phyloP scores from a whole-genome alignment of 2,113 vertebrate species.

The Antigone vipio region DNA sequence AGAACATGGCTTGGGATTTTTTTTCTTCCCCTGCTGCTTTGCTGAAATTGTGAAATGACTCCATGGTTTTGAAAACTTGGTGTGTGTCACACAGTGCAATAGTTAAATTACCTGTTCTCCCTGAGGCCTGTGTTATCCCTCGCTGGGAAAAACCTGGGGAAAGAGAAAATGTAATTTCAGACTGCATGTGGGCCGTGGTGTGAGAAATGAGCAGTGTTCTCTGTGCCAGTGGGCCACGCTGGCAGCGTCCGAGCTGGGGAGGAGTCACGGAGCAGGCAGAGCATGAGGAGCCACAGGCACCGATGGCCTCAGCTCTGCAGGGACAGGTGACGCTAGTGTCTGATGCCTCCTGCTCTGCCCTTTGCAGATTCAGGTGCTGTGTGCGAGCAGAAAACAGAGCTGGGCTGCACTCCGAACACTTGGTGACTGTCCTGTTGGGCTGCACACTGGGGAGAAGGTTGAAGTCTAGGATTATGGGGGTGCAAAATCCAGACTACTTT shows the following conservation, averaged over 20 bases:
- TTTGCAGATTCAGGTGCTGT: not conserved
- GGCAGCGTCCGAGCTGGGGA: not conserved
- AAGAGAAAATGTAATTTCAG: constrained; percentile 13
- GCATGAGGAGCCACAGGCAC: not conserved
- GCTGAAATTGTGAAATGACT: not conserved
- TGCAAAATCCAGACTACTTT: not conserved
- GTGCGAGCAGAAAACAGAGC: not conserved
- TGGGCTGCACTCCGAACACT: not conserved
- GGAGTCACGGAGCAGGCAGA: not conserved
- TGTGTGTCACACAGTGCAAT: not conserved
- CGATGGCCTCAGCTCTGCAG: not conserved
- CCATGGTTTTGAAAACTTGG: not conserved
- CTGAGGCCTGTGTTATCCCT: not conserved
- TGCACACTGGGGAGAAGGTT: not conserved
- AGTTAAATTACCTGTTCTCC: constrained; percentile 45
- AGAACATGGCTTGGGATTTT: not conserved
- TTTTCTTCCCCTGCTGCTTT: not conserved
- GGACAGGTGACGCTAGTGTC: rapidly evolving
- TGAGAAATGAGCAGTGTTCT: constrained; percentile 8
- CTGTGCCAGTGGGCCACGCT: not conserved
- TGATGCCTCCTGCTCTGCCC: not conserved
- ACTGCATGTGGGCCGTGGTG: not conserved
- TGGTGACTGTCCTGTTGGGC: not conserved
- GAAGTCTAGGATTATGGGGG: not conserved
- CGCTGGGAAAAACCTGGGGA: constrained; percentile 20